A percentile compares a stretch with the other conserved stretches of the same genome.
Conservation (phyloP, 2,797 vertebrate species). For the Bradypodion ventrale region DNA sequence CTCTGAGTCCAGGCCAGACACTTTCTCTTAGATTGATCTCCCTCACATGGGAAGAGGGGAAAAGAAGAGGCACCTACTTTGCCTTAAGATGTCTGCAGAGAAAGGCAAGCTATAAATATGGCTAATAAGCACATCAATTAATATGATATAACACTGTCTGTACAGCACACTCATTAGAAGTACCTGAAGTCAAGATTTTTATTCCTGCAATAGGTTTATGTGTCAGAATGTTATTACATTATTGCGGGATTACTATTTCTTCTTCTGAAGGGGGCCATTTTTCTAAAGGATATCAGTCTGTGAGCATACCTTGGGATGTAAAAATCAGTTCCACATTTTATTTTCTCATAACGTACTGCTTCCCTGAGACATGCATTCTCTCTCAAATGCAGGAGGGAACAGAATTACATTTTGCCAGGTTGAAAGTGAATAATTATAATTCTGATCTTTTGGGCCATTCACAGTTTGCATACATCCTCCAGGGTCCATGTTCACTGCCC, state of each 20-base stretch:
- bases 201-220: not conserved
- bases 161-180: not conserved
- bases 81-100: not conserved
- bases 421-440: slow-evolving; percentile 15
- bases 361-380: slow-evolving; percentile 1
- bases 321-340: not conserved
- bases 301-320: not conserved
- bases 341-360: not conserved
- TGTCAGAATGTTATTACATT: not conserved
- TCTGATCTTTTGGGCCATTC: slow-evolving; percentile 14
- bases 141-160: not conserved
- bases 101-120: not conserved
- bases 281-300: not conserved
- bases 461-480: not conserved
- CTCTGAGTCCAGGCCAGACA: not conserved
- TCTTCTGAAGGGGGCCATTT: not conserved
- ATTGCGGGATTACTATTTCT: not conserved
- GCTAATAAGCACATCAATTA: not conserved
- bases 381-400: not conserved
- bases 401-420: not conserved
- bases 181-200: not conserved
- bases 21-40: not conserved
- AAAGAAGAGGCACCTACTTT: not conserved
- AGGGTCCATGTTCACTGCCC: not conserved
- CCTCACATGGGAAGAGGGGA: not conserved